A percentile compares a stretch with the other conserved stretches of the same genome.
phyloP scores from a whole-genome alignment of 2,888 invertebrate genomes.

The Andricus curvator region DNA sequence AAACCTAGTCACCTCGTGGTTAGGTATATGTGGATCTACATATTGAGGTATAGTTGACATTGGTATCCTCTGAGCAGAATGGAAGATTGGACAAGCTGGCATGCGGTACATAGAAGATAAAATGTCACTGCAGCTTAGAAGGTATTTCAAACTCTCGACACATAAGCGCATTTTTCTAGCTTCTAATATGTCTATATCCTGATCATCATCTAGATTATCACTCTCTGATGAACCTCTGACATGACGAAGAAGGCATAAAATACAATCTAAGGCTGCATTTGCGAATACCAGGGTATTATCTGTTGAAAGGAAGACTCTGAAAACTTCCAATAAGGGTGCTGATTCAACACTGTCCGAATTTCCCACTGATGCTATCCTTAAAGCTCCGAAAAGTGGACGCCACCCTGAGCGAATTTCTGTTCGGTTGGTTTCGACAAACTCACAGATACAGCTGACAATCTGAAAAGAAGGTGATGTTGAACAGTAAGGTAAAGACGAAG shows the following conservation, averaged over 20 bases:
- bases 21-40: slow-evolving; percentile 92
- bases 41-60: slow-evolving; percentile 88
- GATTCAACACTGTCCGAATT: slow-evolving; percentile 85
- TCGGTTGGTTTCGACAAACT: slow-evolving; percentile 96
- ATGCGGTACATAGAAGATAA: slow-evolving; percentile 95
- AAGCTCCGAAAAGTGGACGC: slow-evolving; percentile 96
- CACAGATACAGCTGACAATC: slow-evolving; percentile 97
- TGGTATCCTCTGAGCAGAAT: slow-evolving; percentile 91
- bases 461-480: slow-evolving; percentile 75
- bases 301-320: slow-evolving; percentile 94
- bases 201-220: slow-evolving; percentile 67
- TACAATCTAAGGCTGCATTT: slow-evolving; percentile 96
- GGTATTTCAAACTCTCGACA: slow-evolving; percentile 89
- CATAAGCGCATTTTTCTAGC: slow-evolving; percentile 80
- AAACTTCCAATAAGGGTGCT: slow-evolving; percentile 91
- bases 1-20: slow-evolving; percentile 83
- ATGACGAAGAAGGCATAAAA: slow-evolving; percentile 90
- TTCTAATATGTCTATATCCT: slow-evolving; percentile 71
- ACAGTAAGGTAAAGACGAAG: neutral
- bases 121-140: slow-evolving; percentile 92
- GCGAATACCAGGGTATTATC: slow-evolving; percentile 96
- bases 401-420: slow-evolving; percentile 97
- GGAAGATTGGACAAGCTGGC: slow-evolving; percentile 96
- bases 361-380: slow-evolving; percentile 87
- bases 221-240: slow-evolving; percentile 82